Percentiles rank a stretch among this genome's conserved stretches.
phyloP scores from a whole-genome alignment of 92 coral and sea anemone genomes.

The Paramuricea clavata region DNA sequence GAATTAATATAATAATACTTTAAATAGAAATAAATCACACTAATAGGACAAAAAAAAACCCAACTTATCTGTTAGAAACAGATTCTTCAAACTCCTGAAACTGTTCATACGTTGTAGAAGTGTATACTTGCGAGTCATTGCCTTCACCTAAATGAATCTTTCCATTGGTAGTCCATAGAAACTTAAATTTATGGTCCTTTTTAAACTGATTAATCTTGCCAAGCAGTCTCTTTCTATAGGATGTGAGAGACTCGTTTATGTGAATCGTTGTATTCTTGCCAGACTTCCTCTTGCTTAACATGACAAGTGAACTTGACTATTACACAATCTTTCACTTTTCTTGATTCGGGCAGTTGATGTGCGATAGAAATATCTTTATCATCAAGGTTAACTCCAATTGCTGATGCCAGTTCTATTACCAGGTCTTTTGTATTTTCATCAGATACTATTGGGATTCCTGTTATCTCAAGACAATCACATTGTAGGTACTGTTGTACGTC shows the following conservation, averaged over 20 bases:
- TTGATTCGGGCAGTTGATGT: constrained; percentile 66
- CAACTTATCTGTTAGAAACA: background rate
- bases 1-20: background rate
- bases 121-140: background rate
- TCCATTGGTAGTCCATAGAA: constrained; percentile 12
- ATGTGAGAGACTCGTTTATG: background rate
- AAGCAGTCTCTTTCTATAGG: background rate
- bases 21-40: background rate
- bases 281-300: constrained; percentile 19
- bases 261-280: background rate
- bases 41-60: background rate
- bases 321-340: constrained; percentile 59
- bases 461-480: constrained; percentile 48
- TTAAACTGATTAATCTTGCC: constrained; percentile 28
- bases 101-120: background rate
- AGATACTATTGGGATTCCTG: constrained; percentile 39
- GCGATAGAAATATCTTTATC: constrained; percentile 26
- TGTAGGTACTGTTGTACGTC: constrained; percentile 46
- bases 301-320: constrained; percentile 66
- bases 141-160: constrained; percentile 12
- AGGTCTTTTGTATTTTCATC: constrained; percentile 39
- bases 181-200: constrained; percentile 1
- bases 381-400: constrained; percentile 1
- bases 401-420: constrained; percentile 26
- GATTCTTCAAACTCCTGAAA: background rate